phyloP scores from a whole-genome alignment of 2,797 vertebrate species.

The Melanotaenia maccullochi region DNA sequence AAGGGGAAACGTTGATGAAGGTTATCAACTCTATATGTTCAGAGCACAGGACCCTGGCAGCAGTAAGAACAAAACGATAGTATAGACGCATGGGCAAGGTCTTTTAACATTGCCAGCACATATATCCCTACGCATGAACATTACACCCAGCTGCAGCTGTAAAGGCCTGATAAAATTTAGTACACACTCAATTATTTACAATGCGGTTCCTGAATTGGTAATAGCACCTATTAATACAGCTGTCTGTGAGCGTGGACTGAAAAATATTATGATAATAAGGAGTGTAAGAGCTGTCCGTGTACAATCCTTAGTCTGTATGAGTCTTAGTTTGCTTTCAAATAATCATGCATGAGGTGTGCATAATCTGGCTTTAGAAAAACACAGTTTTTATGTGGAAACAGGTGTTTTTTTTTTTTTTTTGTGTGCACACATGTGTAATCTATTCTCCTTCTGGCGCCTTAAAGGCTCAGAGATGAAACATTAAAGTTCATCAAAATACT shows the following conservation, averaged over 20 bases:
- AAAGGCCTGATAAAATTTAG: conserved; percentile 8
- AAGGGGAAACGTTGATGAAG: not conserved
- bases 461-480: not conserved
- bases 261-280: not conserved
- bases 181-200: conserved; percentile 7
- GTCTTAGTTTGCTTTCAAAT: not conserved
- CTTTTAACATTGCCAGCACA: not conserved
- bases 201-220: not conserved
- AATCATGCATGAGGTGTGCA: not conserved
- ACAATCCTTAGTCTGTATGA: not conserved
- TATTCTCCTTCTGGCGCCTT: not conserved
- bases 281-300: not conserved
- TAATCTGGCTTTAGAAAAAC: not conserved
- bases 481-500: not conserved
- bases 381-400: not conserved
- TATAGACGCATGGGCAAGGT: not conserved
- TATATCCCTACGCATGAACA: not conserved
- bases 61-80: not conserved
- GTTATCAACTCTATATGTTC: not conserved
- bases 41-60: not conserved
- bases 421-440: not conserved
- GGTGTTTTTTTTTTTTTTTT: conserved; percentile 3
- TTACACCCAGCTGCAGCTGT: not conserved
- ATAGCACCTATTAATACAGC: not conserved
- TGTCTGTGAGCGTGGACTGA: not conserved